phyloP scores from a whole-genome alignment of 2,888 invertebrate species.

The Nomada ruficornis region DNA sequence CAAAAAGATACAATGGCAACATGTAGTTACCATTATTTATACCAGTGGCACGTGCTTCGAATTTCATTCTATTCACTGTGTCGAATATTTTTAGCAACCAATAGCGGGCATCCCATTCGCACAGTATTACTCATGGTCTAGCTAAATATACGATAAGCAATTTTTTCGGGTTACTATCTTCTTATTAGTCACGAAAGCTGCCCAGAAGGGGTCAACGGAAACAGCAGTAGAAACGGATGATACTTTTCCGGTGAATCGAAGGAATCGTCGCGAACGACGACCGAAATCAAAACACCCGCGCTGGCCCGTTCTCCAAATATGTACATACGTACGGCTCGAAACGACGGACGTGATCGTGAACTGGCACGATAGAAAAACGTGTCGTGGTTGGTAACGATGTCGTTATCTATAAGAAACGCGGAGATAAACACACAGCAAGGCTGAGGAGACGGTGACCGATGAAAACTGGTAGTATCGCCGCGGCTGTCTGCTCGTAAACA shows the following conservation, averaged over 20 bases:
- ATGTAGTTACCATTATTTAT: no score
- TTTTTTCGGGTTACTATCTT: background rate
- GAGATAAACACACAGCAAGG: constrained; percentile 49
- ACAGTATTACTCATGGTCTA: background rate
- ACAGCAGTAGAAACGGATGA: no score
- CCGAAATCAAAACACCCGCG: background rate
- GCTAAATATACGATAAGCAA: background rate
- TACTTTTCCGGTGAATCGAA: no score
- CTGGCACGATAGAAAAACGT: background rate
- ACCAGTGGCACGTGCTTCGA: no score
- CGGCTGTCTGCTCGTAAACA: constrained; percentile 40
- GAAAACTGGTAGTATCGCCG: constrained; percentile 44
- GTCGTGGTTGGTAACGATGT: constrained; percentile 13
- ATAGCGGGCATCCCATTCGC: no score
- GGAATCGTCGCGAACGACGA: no score
- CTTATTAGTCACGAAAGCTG: background rate
- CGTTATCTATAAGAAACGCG: constrained; percentile 47
- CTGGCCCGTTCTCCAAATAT: background rate
- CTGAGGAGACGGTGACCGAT: background rate
- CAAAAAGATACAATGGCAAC: no score
- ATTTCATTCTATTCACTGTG: no score
- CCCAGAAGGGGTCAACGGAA: no score
- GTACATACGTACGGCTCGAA: background rate
- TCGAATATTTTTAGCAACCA: no score
- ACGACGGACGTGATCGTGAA: background rate